Evolutionary conservation across 2,888 invertebrate genomes (phyloP), one percentile per base, ranked within the genome.

Genomic region (Sinodicranocentrus sp.): DNA sequence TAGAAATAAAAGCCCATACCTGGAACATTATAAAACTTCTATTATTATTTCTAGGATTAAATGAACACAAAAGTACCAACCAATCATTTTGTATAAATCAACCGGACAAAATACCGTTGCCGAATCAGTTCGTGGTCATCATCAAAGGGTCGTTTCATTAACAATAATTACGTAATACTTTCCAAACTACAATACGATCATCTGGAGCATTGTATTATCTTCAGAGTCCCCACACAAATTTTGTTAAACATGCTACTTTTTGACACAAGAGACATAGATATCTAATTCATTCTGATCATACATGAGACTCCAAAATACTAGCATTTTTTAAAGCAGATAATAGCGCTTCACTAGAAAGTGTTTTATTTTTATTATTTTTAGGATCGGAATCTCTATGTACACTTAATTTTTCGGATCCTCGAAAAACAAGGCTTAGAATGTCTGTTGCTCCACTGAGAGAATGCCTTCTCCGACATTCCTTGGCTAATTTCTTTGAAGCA

Each of bases 221-320:
- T 48, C 48, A 15, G 5, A 6, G n/a, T 48, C 48, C 13, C n/a
- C 48, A 10, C n/a, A 48, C 48, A 48, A 48, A 5, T n/a, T 39
- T n/a, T n/a, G 13, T 39, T 39, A 8, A n/a, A n/a, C 48, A 8
- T 52, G 19, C 8, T 52, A 52, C 15, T 15, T 52, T 52, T 17
- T 52, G 52, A 52, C 52, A 52, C 52, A 52, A 2, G 17, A 19
- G 1, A 52, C 52, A 8, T 39, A 39, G 5, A 13, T 39, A 39
- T 39, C 39, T 39, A 10, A 15, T 48, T 48, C 48, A 15, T 13
- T 10, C 21, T 2, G 61, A 26, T 77, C 84, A 89, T 25, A 89
- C 89, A 72, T 88, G 89, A 89, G 89, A 89, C 86, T 89, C 89
- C 28, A 89, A 76, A 57, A 88, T 87, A 61, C 86, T 87, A 57